Evolutionary conservation across 2,888 invertebrate species (phyloP), one percentile per base, ranked within the genome.

Genomic region (Poecilus cupreus): DNA sequence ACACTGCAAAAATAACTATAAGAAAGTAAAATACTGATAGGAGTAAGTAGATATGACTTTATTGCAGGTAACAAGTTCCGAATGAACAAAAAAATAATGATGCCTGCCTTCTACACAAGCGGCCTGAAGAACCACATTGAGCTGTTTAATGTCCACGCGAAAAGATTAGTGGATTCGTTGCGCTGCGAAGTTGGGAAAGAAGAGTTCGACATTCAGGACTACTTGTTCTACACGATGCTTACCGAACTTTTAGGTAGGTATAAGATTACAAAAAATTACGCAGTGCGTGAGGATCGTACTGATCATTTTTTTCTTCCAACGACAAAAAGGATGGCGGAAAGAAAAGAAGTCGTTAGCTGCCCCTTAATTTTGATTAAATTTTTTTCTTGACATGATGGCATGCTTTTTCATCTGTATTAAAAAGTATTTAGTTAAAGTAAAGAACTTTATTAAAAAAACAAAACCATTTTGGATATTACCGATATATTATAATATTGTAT

Each of bases 161-260:
- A 60, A 26, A 57, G 70, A 16, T 70, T 86, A 13, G 80, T 83
- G 2, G 68, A 83, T 20, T 75, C 70, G 5, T 54, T 86, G 6
- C 72, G 83, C 20, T 46, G 79, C 6, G 81, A 84, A 49, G 72
- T 84, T 11, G 85, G 82, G 5, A 82, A 83, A 72, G 84, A 79
- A 2, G 85, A 85, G 79, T 85, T 86, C 75, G 84, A 85, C 81
- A 81, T 85, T 11, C 82, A 84, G 2, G 57, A 82, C 11, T 83
- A 85, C 82, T 76, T 86, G 6, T 84, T 82, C 60, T 77, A 72
- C 1, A 83, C 83, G 26, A 84, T 85, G 11, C 83, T 85, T 82
- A 81, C 83, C 68, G 83, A 84, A 54, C 83, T 85, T 76, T 79
- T 85, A 81, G 85, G 85, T 85, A 83, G n/a, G 43, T 4, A 43